Percentiles rank a stretch among this genome's conserved stretches.
Conservation (phyloP, 2,797 vertebrate genomes). For the Chrysolophus pictus region DNA sequence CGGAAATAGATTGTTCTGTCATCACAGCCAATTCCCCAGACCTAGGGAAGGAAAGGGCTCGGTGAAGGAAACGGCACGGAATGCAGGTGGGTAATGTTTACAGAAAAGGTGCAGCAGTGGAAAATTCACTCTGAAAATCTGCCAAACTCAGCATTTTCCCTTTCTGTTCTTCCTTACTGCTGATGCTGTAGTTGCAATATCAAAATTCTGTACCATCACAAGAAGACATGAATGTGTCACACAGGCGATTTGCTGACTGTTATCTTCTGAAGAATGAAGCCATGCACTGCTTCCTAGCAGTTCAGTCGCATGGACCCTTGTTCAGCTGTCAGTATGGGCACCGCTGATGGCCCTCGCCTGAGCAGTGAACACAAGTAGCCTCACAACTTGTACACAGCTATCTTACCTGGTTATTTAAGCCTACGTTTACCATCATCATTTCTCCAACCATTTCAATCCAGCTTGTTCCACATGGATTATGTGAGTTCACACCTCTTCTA, state of each 20-base stretch:
- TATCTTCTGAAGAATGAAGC: neutral
- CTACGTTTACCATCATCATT: constrained; percentile 94
- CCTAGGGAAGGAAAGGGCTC: constrained; percentile 76
- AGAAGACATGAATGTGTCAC: neutral
- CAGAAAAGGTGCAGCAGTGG: neutral
- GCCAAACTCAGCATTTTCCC: neutral
- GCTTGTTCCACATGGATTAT: constrained; percentile 94
- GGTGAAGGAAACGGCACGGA: neutral
- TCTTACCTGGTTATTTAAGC: constrained; percentile 93
- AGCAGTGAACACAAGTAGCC: neutral
- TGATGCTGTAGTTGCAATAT: neutral
- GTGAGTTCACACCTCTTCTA: constrained; percentile 93
- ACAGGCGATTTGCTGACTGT: neutral
- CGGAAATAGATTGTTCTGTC: constrained; percentile 91
- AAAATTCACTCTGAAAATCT: neutral
- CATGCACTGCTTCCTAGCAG: neutral
- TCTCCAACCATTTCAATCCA: constrained; percentile 98
- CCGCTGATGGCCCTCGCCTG: neutral
- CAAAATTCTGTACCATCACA: neutral
- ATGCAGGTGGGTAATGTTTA: neutral
- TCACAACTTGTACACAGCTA: neutral
- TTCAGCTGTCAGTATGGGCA: neutral
- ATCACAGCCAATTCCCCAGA: constrained; percentile 89
- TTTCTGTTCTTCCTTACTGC: constrained; percentile 2
- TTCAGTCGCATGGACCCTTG: neutral